Evolutionary conservation across 2,113 vertebrate species (phyloP).

Genomic region (Romanogobio albipinnatus): DNA sequence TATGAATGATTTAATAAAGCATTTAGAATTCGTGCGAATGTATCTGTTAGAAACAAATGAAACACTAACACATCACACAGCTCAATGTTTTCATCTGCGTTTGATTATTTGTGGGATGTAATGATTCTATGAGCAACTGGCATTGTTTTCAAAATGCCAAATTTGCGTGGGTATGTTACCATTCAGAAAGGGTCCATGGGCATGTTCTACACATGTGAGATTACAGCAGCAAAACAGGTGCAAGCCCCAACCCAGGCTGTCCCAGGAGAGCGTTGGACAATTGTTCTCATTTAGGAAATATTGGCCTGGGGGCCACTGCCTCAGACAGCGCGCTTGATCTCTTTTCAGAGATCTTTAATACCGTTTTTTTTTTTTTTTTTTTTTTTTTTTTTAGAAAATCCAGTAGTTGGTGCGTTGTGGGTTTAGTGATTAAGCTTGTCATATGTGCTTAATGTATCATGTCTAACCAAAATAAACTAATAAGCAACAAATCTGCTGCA

Average conservation of each 20-base stretch:
- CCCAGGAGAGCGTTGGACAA: slow-evolving; percentile 75
- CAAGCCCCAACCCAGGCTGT: slow-evolving; percentile 69
- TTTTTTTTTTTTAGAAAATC: neutral
- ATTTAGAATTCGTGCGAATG: neutral
- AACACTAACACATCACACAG: neutral
- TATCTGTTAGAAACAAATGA: neutral
- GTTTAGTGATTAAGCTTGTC: neutral
- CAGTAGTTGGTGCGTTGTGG: neutral
- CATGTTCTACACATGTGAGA: slow-evolving; percentile 54
- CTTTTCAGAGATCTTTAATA: neutral
- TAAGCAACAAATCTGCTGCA: neutral
- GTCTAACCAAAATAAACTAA: neutral
- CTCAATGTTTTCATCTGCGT: neutral
- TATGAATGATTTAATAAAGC: neutral
- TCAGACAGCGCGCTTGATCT: slow-evolving; percentile 56
- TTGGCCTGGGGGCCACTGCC: slow-evolving; percentile 81
- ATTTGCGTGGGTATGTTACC: slow-evolving; percentile 40
- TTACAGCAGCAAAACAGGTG: slow-evolving; percentile 65
- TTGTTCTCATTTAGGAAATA: slow-evolving; percentile 89
- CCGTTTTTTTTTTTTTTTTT: neutral
- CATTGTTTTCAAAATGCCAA: slow-evolving; percentile 43
- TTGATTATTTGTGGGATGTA: slow-evolving; percentile 12
- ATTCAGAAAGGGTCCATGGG: slow-evolving; percentile 52
- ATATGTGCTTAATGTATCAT: neutral
- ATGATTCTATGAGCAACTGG: slow-evolving; percentile 10